phyloP scores from a whole-genome alignment of 2,113 vertebrate species.

The Bostrychus sinensis region DNA sequence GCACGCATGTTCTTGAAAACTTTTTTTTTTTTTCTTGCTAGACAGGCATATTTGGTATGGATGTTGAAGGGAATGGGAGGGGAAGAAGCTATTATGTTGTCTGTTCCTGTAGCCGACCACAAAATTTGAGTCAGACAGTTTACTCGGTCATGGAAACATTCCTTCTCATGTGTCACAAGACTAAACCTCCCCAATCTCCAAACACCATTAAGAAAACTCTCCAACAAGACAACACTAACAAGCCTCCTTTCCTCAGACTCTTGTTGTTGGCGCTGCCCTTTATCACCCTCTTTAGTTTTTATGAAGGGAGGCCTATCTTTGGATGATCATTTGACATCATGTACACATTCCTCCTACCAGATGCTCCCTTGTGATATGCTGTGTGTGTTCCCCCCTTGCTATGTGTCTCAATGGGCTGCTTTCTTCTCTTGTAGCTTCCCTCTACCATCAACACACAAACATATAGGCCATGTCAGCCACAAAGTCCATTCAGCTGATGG shows the following conservation, averaged over 20 bases:
- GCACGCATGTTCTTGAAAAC: slow-evolving; percentile 41
- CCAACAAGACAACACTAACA: slow-evolving; percentile 66
- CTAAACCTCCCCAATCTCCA: slow-evolving; percentile 43
- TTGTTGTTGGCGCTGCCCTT: slow-evolving; percentile 59
- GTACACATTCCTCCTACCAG: slow-evolving; percentile 78
- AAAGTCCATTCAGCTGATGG: slow-evolving; percentile 72
- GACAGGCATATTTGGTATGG: slow-evolving; percentile 39
- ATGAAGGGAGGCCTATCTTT: slow-evolving; percentile 75
- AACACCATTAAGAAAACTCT: slow-evolving; percentile 63
- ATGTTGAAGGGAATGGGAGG: slow-evolving; percentile 34
- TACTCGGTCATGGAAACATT: slow-evolving; percentile 63
- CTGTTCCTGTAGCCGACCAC: slow-evolving; percentile 34
- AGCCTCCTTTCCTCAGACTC: slow-evolving; percentile 59
- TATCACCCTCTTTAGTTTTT: slow-evolving; percentile 58
- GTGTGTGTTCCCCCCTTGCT: slow-evolving; percentile 69
- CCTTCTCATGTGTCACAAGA: slow-evolving; percentile 64
- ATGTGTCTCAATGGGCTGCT: slow-evolving; percentile 71
- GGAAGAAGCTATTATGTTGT: slow-evolving; percentile 33
- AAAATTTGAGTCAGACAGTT: slow-evolving; percentile 60
- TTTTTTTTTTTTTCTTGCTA: slow-evolving; percentile 40
- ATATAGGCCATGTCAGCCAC: slow-evolving; percentile 74
- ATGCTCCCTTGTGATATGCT: slow-evolving; percentile 79
- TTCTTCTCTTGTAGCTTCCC: slow-evolving; percentile 64
- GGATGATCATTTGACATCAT: slow-evolving; percentile 79
- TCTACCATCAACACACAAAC: slow-evolving; percentile 63